Evolutionary conservation across 2,797 vertebrate species (phyloP).

Genomic region (Thamnophis elegans): DNA sequence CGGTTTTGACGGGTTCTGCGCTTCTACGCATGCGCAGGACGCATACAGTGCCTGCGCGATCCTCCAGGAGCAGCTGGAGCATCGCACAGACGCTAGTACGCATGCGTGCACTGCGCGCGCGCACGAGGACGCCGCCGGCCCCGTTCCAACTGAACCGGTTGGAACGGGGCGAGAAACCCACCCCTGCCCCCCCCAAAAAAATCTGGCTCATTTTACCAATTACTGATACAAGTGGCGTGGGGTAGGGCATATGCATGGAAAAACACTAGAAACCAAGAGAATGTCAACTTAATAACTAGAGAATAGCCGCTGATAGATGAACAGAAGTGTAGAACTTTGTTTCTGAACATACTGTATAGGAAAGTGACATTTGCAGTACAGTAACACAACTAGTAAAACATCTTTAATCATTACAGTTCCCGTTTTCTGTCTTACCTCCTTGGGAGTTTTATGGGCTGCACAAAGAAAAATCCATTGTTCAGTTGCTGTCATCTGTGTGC

Average conservation of each 20-base stretch:
- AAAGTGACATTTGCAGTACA: not conserved
- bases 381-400: not conserved
- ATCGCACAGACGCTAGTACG: too few relatives aligned
- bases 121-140: too few relatives aligned
- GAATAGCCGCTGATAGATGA: not conserved
- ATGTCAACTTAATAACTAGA: not conserved
- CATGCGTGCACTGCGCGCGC: too few relatives aligned
- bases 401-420: not conserved
- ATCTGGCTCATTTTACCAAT: not conserved
- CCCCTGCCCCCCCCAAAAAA: not conserved
- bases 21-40: too few relatives aligned
- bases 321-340: not conserved
- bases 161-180: too few relatives aligned
- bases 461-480: slow-evolving; percentile 99
- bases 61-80: too few relatives aligned
- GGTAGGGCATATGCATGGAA: not conserved
- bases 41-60: too few relatives aligned
- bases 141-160: too few relatives aligned
- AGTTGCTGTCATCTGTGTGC: slow-evolving; percentile 98
- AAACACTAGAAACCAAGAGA: not conserved
- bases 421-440: slow-evolving; percentile 81
- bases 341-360: not conserved
- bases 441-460: slow-evolving; percentile 98
- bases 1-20: too few relatives aligned
- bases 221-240: not conserved